A percentile compares a stretch with the other conserved stretches of the same genome.
phyloP scores from a whole-genome alignment of 2,888 invertebrate genomes.

The Apomyelois bistriatella region DNA sequence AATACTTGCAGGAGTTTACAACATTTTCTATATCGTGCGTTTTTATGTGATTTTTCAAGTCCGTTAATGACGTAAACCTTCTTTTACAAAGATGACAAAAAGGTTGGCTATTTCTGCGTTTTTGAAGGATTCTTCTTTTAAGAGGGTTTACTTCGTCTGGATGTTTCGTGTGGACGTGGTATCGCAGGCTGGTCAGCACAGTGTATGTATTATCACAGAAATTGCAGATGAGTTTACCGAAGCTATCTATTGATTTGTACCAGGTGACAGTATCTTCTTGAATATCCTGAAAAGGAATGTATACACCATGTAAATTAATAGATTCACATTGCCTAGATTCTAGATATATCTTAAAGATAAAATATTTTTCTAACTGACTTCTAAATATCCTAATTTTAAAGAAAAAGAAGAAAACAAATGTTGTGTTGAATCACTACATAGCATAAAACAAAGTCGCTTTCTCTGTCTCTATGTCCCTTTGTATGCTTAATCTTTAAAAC shows the following conservation, averaged over 20 bases:
- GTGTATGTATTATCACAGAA: conserved; percentile 40
- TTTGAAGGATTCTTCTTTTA: conserved; percentile 22
- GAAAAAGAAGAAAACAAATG: too few relatives aligned
- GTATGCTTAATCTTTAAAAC: too few relatives aligned
- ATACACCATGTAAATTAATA: not conserved
- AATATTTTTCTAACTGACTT: too few relatives aligned
- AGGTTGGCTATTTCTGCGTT: conserved; percentile 27
- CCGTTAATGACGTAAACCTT: conserved; percentile 21
- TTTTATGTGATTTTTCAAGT: conserved; percentile 29
- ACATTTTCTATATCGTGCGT: conserved; percentile 23
- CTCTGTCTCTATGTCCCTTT: too few relatives aligned
- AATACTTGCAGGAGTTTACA: conserved; percentile 27
- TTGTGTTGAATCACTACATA: too few relatives aligned
- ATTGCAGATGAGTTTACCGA: conserved; percentile 32
- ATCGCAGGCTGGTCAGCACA: conserved; percentile 29
- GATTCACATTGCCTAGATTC: too few relatives aligned
- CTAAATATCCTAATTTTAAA: too few relatives aligned
- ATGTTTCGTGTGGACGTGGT: conserved; percentile 36
- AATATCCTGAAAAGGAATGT: conserved; percentile 19
- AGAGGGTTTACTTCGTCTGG: conserved; percentile 23
- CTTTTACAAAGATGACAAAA: conserved; percentile 37
- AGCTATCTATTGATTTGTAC: conserved; percentile 27
- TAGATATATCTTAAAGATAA: too few relatives aligned
- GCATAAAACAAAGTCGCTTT: too few relatives aligned
- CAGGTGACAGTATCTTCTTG: conserved; percentile 19